These are phyloP conservation scores for Coelinius sp. DNA, from an alignment of 2,888 invertebrate genomes.

Conservation along the genomic window DNA sequence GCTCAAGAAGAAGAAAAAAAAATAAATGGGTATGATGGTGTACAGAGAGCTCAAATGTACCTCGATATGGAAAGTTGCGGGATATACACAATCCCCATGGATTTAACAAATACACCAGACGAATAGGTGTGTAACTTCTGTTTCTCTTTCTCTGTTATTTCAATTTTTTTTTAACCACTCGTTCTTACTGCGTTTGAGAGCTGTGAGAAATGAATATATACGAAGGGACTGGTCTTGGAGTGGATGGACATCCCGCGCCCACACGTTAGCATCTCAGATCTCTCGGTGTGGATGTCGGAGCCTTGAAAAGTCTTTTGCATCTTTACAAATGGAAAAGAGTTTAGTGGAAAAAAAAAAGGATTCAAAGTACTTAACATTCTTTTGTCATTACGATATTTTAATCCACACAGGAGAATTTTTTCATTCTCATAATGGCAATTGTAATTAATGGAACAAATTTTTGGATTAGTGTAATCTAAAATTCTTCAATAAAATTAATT, in stretches of 20 bases:
- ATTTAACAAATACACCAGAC: constrained; percentile 47
- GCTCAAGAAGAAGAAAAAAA: not conserved
- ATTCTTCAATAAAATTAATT: no score
- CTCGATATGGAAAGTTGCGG: constrained; percentile 64
- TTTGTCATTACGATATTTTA: not conserved
- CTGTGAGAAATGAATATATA: constrained; percentile 14
- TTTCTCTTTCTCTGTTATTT: not conserved
- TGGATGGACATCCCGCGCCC: constrained; percentile 62
- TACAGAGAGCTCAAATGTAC: constrained; percentile 55
- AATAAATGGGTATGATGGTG: constrained; percentile 2
- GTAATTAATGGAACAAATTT: no score
- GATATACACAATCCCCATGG: constrained; percentile 49
- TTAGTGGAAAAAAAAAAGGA: not conserved
- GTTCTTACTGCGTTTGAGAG: constrained; percentile 2
- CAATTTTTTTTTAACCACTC: not conserved
- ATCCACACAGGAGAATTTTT: not conserved
- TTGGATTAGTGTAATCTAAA: no score
- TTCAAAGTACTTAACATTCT: not conserved
- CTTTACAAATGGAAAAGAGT: constrained; percentile 10
- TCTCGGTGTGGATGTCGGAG: constrained; percentile 34
- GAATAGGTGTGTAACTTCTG: constrained; percentile 45
- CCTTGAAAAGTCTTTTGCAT: constrained; percentile 22
- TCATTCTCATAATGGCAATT: no score
- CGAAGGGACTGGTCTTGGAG: constrained; percentile 52
- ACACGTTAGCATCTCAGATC: constrained; percentile 52